Conservation (phyloP, 2,113 vertebrate species). For the Anseranas semipalmata region DNA sequence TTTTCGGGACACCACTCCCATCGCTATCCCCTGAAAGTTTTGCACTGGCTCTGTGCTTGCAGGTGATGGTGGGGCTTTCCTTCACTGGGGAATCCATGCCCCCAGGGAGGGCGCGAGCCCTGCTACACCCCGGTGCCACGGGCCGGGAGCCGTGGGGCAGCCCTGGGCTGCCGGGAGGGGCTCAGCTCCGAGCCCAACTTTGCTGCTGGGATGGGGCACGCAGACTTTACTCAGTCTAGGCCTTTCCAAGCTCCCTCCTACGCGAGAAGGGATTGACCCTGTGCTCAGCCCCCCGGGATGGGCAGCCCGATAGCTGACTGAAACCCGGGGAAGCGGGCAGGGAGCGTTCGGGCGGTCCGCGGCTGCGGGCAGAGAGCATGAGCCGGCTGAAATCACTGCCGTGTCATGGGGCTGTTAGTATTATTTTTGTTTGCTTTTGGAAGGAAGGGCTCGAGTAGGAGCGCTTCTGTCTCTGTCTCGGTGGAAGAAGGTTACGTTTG, state of each 20-base stretch:
- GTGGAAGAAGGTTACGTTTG: not conserved
- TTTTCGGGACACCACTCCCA: not conserved
- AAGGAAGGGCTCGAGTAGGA: not conserved
- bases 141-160: too few species aligned
- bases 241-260: not conserved
- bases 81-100: not conserved
- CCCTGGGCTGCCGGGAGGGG: not conserved
- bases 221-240: not conserved
- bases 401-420: not conserved
- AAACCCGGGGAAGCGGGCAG: too few species aligned
- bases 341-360: not conserved
- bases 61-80: not conserved
- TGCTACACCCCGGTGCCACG: not conserved
- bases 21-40: not conserved
- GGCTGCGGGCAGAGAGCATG: not conserved
- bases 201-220: not conserved
- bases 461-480: not conserved
- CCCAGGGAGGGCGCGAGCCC: too few species aligned
- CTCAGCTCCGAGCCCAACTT: not conserved
- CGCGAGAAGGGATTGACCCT: not conserved
- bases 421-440: not conserved
- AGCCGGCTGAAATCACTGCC: accelerated
- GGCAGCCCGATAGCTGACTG: not conserved
- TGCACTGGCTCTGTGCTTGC: not conserved
- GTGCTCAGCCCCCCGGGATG: not conserved